Evolutionary conservation across 2,113 vertebrate genomes (phyloP).

Genomic region (Coptodon bakossiorum): DNA sequence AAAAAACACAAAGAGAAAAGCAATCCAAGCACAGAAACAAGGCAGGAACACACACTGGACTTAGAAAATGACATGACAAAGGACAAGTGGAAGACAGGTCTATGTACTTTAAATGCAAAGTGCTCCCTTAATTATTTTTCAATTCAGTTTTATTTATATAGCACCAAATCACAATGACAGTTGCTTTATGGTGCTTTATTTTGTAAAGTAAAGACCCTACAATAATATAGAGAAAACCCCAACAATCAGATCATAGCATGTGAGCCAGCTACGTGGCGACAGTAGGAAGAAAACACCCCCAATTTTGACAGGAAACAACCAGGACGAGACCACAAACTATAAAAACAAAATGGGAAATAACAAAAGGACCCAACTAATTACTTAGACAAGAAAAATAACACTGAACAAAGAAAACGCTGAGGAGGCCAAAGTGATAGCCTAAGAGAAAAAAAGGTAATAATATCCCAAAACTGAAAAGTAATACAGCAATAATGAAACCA

Average conservation of each 20-base stretch:
- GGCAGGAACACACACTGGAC: not conserved
- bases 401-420: not conserved
- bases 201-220: not conserved
- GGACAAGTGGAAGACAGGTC: not conserved
- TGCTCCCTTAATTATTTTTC: not conserved
- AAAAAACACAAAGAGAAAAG: not conserved
- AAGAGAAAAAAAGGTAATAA: not conserved
- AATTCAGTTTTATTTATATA: not conserved
- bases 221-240: not conserved
- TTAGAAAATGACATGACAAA: not conserved
- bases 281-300: not conserved
- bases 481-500: not conserved
- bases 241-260: not conserved
- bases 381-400: not conserved
- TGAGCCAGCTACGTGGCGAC: not conserved
- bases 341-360: not conserved
- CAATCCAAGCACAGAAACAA: not conserved
- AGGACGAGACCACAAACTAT: not conserved
- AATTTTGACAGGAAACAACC: not conserved
- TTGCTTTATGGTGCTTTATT: not conserved
- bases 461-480: not conserved
- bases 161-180: not conserved
- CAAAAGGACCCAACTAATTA: not conserved
- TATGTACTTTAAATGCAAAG: not conserved
- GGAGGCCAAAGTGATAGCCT: not conserved